A percentile compares a stretch with the other conserved stretches of the same genome.
Evolutionary conservation across 2,797 vertebrate genomes (phyloP).

Genomic region (Sylvilagus floridanus): DNA sequence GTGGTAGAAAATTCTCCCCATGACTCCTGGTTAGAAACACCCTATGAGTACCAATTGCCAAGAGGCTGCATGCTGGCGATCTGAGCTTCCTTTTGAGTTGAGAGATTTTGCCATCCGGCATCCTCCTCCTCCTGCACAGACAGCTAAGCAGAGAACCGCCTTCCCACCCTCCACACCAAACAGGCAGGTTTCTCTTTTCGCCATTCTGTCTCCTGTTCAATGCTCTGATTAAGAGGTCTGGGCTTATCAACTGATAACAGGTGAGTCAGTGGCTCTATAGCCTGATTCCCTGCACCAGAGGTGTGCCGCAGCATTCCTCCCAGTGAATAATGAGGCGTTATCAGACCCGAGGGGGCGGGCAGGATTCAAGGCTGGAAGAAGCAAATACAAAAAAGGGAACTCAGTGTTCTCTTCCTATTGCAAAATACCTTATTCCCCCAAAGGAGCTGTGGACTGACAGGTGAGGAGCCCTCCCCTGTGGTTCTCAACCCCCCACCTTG

Average conservation of each 20-base stretch:
- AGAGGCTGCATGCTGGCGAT: not conserved
- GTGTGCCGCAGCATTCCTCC: constrained; percentile 82
- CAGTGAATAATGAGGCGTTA: constrained; percentile 82
- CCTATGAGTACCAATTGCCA: not conserved
- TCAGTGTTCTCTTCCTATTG: constrained; percentile 56
- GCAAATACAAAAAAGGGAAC: constrained; percentile 79
- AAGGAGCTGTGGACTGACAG: not conserved
- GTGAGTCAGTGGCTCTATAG: constrained; percentile 78
- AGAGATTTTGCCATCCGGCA: not conserved
- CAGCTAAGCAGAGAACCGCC: constrained; percentile 5
- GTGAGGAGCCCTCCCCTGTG: not conserved
- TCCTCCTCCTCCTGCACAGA: not conserved
- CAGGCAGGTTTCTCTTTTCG: constrained; percentile 55
- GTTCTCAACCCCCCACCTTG: not conserved
- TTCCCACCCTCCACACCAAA: not conserved
- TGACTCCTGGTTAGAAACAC: not conserved
- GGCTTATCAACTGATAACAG: constrained; percentile 85
- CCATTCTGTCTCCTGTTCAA: constrained; percentile 75
- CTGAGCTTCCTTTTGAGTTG: not conserved
- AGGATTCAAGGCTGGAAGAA: constrained; percentile 72
- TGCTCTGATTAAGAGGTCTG: constrained; percentile 73
- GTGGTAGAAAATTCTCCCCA: not conserved
- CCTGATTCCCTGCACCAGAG: constrained; percentile 80
- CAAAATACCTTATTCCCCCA: constrained; percentile 56
- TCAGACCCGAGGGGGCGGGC: constrained; percentile 78